A percentile compares a stretch with the other conserved stretches of the same genome.
phyloP scores from a whole-genome alignment of 2,888 invertebrate genomes.

The Nephrotoma appendiculata region DNA sequence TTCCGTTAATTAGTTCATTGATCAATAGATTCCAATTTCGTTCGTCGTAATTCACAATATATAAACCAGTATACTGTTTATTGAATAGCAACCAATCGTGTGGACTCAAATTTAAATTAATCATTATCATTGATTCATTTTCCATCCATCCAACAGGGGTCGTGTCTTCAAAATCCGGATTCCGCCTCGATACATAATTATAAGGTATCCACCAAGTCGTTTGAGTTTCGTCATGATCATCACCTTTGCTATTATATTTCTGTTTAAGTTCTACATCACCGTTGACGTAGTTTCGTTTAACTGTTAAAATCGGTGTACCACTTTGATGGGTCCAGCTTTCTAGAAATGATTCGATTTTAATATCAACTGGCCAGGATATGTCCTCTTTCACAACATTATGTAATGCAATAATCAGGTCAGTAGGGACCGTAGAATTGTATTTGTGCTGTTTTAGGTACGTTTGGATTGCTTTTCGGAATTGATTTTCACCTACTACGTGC shows the following conservation, averaged over 20 bases:
- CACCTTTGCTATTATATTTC: neutral
- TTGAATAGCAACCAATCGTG: neutral
- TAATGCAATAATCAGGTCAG: neutral
- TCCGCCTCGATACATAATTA: neutral
- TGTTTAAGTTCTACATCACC: neutral
- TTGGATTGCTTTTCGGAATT: conserved; percentile 40
- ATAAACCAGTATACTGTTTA: neutral
- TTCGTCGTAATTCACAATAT: neutral
- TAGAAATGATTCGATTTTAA: neutral
- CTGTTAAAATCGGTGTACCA: neutral
- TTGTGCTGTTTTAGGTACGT: neutral
- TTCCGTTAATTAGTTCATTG: neutral
- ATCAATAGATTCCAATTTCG: neutral
- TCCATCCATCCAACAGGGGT: neutral
- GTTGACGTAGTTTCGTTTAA: neutral
- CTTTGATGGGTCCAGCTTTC: neutral
- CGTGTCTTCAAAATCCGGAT: neutral
- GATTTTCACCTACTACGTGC: conserved; percentile 34
- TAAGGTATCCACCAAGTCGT: neutral
- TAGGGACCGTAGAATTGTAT: neutral
- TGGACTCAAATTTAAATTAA: neutral
- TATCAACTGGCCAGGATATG: neutral
- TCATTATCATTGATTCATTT: neutral
- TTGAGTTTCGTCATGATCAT: neutral
- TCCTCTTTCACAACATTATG: neutral